Base-by-base conservation (phyloP, 2,113 vertebrate species). In the Vulpes lagopus region DNA sequence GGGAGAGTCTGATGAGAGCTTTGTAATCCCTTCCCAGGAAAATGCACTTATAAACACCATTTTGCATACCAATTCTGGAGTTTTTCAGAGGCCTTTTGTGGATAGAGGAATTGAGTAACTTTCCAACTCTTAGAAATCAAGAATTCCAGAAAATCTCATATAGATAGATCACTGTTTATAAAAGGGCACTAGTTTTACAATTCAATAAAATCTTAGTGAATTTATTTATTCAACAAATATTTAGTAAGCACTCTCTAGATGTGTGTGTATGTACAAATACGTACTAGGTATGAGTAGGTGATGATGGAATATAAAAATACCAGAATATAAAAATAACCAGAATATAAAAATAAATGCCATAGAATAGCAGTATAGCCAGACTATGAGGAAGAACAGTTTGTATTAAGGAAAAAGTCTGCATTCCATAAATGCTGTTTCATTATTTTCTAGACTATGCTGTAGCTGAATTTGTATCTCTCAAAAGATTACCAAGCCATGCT, bases 211-310 rank as follows among this genome's bases (percentile, higher is more conserved):
- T 71, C 60, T 96, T n/a, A 69, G 38, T 76, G 60, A 85, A 51
- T 84, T 87, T 87, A 60, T 95, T 95, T 91, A 83, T 81, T 83
- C 49, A 94, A 20, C 23, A 78, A 92, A 17, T 74, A 96, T 80
- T 76, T 93, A 62, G 53, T 87, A 62, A 81, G 3, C 30, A 78
- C 15, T 95, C 69, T 55, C 5, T 65, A 5, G 69, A 10, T 79
- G 15, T 78, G 11, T 89, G 25, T 86, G 32, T 87, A 55, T 12
- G 32, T 17, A 78, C 32, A 81, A 14, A 16, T 62, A 67, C 76
- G 17, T 53, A 69, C 51, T 53, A 79, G 76, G 51, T 53, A 55
- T 84, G 64, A 55, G 30, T 89, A 88, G 62, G 86, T 62, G 67
- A 62, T 17, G 79, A 12, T 65, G 55, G 64, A 85, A 80, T 19